A percentile compares a stretch with the other conserved stretches of the same genome.
Evolutionary conservation across 2,797 vertebrate species (phyloP).

Genomic region (Euthynnus affinis): DNA sequence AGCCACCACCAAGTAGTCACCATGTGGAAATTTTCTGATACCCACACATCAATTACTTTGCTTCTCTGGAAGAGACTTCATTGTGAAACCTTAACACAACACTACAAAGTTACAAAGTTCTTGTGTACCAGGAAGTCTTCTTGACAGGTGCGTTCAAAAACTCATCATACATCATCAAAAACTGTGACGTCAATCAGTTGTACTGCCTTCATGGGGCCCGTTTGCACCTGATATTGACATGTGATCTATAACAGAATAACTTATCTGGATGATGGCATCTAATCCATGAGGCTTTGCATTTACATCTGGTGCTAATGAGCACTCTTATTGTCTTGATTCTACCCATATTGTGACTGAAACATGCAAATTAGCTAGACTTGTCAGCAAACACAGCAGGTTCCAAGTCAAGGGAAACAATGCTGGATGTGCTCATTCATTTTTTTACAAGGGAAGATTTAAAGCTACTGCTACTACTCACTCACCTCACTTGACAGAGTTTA

Average conservation of each 20-base stretch:
- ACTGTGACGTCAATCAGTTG: no score
- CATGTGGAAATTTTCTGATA: not conserved
- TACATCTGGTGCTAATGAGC: no score
- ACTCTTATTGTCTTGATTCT: no score
- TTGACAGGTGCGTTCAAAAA: no score
- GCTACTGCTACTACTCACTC: not conserved
- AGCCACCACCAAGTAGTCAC: not conserved
- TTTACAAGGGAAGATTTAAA: no score
- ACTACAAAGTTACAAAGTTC: not conserved
- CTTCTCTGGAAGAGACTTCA: not conserved
- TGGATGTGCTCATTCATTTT: not conserved
- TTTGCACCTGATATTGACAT: no score
- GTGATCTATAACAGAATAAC: no score
- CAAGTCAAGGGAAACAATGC: not conserved
- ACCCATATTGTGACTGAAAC: not conserved
- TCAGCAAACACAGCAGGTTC: slow-evolving; percentile 1
- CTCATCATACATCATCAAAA: no score
- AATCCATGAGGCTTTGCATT: no score
- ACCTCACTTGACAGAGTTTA: no score
- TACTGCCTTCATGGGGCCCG: no score
- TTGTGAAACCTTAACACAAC: not conserved
- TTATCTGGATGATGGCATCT: no score
- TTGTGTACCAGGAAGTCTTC: not conserved
- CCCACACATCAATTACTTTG: not conserved
- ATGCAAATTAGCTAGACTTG: slow-evolving; percentile 6